These are phyloP conservation scores for Nasua narica DNA, from an alignment of 2,797 vertebrate species.

Conservation along the genomic window DNA sequence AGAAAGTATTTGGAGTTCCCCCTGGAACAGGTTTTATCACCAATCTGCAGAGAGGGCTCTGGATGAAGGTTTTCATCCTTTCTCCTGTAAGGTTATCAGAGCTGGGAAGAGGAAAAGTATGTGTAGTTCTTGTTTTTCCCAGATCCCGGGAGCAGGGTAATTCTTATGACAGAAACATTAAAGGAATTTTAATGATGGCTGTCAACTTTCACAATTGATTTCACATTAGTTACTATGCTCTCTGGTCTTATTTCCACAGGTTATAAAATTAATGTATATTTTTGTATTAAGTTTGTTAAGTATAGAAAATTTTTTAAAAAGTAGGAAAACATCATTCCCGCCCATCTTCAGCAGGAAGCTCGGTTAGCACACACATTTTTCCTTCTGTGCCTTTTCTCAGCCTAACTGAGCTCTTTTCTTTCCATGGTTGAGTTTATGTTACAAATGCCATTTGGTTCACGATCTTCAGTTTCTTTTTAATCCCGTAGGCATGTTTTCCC, in stretches of 20 bases:
- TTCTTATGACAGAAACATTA: too few species aligned
- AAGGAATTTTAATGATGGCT: not conserved
- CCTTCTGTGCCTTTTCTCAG: too few species aligned
- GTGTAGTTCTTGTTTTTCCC: accelerated
- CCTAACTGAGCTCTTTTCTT: accelerated
- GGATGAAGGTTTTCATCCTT: not conserved
- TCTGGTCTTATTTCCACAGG: not conserved
- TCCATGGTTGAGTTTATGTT: not conserved
- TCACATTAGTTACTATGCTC: not conserved
- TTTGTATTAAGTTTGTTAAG: not conserved
- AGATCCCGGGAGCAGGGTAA: too few species aligned
- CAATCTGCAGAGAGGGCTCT: too few species aligned
- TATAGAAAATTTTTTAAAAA: not conserved
- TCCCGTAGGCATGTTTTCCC: too few species aligned
- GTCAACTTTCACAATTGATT: not conserved
- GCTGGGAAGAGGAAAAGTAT: not conserved
- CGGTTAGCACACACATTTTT: accelerated
- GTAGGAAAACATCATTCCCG: accelerated
- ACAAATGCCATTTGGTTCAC: too few species aligned
- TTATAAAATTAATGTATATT: not conserved
- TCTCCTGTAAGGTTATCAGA: accelerated
- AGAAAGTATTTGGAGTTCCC: not conserved
- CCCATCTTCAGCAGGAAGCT: not conserved
- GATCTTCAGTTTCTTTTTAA: not conserved
- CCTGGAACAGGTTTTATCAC: too few species aligned